A percentile compares a stretch with the other conserved stretches of the same genome.
Conservation (phyloP, 2,113 vertebrate genomes). For the Fulica atra region DNA sequence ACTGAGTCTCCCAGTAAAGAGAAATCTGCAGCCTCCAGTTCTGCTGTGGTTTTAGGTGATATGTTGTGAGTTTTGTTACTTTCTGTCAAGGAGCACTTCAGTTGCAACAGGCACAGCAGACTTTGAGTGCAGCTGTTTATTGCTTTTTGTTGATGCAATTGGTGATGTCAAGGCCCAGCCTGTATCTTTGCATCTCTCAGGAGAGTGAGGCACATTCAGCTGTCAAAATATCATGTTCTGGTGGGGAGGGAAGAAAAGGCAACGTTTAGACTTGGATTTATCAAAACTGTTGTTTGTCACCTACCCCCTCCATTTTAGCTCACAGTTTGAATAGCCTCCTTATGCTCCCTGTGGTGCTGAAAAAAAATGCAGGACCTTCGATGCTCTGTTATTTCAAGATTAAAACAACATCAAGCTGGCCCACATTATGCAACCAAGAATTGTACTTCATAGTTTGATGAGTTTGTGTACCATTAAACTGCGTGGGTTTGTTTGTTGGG, state of each 20-base stretch:
- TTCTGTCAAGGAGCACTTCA: not conserved
- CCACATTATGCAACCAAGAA: not conserved
- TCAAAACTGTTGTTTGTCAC: not conserved
- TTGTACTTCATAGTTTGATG: not conserved
- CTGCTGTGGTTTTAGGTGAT: not conserved
- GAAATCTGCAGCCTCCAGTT: not conserved
- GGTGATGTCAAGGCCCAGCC: not conserved
- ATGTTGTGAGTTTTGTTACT: not conserved
- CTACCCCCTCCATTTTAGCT: not conserved
- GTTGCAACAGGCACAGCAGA: not conserved
- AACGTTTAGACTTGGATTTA: not conserved
- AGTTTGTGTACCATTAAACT: not conserved
- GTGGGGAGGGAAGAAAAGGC: not conserved
- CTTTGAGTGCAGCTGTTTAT: conserved; percentile 20
- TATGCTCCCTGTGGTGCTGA: not conserved
- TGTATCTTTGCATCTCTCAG: not conserved
- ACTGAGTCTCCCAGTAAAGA: rapidly evolving
- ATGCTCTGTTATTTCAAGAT: conserved; percentile 21
- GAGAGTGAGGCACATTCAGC: conserved; percentile 20
- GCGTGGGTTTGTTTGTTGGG: not conserved
- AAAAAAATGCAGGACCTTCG: conserved; percentile 14
- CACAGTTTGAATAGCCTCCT: not conserved
- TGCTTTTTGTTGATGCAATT: not conserved
- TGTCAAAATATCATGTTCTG: conserved; percentile 10
- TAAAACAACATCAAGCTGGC: not conserved